Base-by-base conservation (phyloP, 2,797 vertebrate species). In the Neopelma chrysocephalum region DNA sequence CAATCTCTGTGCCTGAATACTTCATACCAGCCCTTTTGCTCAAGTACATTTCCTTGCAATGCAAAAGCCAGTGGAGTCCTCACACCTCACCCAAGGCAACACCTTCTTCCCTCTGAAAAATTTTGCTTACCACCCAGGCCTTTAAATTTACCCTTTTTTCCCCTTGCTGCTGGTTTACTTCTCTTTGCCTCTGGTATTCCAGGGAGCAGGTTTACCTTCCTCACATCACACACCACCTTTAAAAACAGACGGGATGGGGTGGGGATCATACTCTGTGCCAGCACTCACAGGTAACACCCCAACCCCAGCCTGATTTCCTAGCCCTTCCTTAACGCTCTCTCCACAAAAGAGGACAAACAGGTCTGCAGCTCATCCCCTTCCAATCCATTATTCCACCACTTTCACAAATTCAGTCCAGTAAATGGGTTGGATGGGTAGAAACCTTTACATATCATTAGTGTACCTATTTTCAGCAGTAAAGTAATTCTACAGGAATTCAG, bases 11-110 rank as follows among this genome's bases (percentile, higher is more conserved):
- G 66, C 93, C 70, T 82, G 40, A 90, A n/a, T 56, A 56, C 56
- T 82, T 93, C 91, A 77, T 61, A 60, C 43, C 82, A 88, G 87
- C 70, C 82, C 80, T 73, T 93, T 97, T 90, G 56, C 73, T 95
- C 80, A 62, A 89, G 66, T 45, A 65, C 32, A 42, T 69, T 94
- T 86, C 58, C 58, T 84, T 70, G 58, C 70, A 58, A 1, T 10
- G 62, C 51, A 87, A 77, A 91, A 93, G 21, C n/a, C 73, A 42
- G 3, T 2, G 27, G 38, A 83, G 26, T n/a, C 36, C 54, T 76
- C 4, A 1, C 18, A 54, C 72, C 27, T 76, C 22, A 77, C 34
- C 17, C 53, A 51, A 86, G 42, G 42, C 54, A 93, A 43, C 26
- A 65, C 34, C 61, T 51, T 15, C 32, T 87, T 75, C 61, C 36